A percentile compares a stretch with the other conserved stretches of the same genome.
phyloP scores from a whole-genome alignment of 2,888 invertebrate genomes.

The Portevinia maculata region DNA sequence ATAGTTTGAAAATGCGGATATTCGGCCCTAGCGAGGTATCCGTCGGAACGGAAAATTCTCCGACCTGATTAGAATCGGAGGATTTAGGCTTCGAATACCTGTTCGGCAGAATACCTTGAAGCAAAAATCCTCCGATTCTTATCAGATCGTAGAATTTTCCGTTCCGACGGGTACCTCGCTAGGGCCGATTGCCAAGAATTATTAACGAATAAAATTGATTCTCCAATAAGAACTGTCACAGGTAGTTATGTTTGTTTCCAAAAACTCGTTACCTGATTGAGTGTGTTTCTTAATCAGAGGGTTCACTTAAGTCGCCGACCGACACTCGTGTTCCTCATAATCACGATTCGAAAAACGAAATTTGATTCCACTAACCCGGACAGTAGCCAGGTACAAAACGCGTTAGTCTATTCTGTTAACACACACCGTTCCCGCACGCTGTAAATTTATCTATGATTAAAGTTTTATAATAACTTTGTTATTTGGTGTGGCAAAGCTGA shows the following conservation, averaged over 20 bases:
- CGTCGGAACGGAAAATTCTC: no score
- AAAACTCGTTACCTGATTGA: conserved; percentile 11
- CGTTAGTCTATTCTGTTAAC: conserved; percentile 43
- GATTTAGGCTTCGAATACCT: no score
- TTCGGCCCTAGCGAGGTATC: no score
- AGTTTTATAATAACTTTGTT: conserved; percentile 58
- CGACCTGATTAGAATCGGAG: no score
- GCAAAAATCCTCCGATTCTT: no score
- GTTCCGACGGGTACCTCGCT: no score
- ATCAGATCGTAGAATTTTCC: no score
- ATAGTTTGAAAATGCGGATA: conserved; percentile 30
- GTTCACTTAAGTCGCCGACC: background rate
- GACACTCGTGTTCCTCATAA: background rate
- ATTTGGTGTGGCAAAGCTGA: conserved; percentile 12
- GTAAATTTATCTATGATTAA: conserved; percentile 58
- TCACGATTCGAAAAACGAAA: conserved; percentile 37
- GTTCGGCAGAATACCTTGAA: no score
- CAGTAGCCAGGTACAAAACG: conserved; percentile 53
- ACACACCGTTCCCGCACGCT: conserved; percentile 19
- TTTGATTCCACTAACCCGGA: conserved; percentile 26
- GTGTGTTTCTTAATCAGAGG: conserved; percentile 7
- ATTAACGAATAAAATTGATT: conserved; percentile 9
- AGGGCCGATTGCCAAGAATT: no score
- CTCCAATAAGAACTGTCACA: conserved; percentile 36
- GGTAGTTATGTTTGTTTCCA: background rate